Evolutionary conservation across 2,888 invertebrate species (phyloP).

Genomic region (Teleogryllus oceanicus): DNA sequence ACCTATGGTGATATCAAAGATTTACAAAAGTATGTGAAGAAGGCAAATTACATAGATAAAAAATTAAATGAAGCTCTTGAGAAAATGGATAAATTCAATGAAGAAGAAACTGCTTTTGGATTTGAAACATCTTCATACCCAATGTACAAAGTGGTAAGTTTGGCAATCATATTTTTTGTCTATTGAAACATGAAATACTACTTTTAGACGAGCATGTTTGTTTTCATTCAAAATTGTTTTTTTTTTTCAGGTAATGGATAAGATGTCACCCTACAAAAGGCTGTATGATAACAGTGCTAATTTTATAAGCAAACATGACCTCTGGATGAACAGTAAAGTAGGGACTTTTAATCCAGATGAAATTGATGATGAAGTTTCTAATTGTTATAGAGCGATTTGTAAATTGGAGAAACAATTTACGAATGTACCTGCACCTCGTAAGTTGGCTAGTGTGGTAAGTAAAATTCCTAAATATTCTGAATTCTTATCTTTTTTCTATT

Average conservation of each 20-base stretch:
- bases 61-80: constrained; percentile 69
- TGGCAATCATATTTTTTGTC: not conserved
- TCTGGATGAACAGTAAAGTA: constrained; percentile 82
- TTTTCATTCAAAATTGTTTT: constrained; percentile 20
- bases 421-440: constrained; percentile 69
- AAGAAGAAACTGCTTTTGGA: constrained; percentile 83
- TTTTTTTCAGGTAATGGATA: constrained; percentile 57
- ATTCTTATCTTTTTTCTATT: not conserved
- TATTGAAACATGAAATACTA: constrained; percentile 19
- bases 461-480: not conserved
- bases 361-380: constrained; percentile 76
- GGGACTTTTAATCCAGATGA: constrained; percentile 82
- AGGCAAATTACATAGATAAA: constrained; percentile 73
- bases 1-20: constrained; percentile 83
- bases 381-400: constrained; percentile 69
- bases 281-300: constrained; percentile 86
- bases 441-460: constrained; percentile 63
- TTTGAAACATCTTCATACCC: constrained; percentile 89
- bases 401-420: constrained; percentile 85
- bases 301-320: constrained; percentile 74
- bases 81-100: constrained; percentile 83
- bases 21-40: constrained; percentile 75
- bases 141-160: constrained; percentile 61
- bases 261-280: constrained; percentile 77
- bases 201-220: not conserved